Evolutionary conservation across 2,888 invertebrate genomes (phyloP), one percentile per base, ranked within the genome.

Genomic region (Mechanitis mazaeus): DNA sequence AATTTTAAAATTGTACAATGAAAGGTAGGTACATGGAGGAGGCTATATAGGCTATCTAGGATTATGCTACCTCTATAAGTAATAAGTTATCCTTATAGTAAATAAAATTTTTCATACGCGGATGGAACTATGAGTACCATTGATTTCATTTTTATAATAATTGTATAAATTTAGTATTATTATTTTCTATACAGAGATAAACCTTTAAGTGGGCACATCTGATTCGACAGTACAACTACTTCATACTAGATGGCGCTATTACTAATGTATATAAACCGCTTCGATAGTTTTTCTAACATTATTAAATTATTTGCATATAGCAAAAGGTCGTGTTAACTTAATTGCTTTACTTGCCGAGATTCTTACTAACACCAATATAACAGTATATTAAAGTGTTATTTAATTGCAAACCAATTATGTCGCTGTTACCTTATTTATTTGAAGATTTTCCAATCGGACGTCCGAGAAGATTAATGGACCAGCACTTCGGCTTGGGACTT

Each of bases 401-500:
- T 11, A 46, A 42, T 53, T 9, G 3, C 3, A 33, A 35, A 2
- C n/a, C 28, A 63, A 74, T 9, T 68, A 83, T 85, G 84, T 81
- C 83, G 71, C 72, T 84, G 42, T 59, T 80, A 62, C 83, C 84
- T 42, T 78, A 74, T 55, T 69, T 80, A 6, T 76, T 79, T 56
- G 80, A 81, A 46, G 75, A 81, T 33, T 72, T 72, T 60, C 72
- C 69, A 33, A 61, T 71, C 33, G 60, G 61, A 3, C 76, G 74
- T 38, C 81, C 82, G 0, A 74, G 75, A n/a, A 84, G 89, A 9
- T 69, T 91, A 2, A 33, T 89, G 67, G 91, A 91, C 71, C 92
- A 92, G 75, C 88, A 91, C 66, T 92, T 91, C 71, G 91, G 91
- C 12, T 71, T 91, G 71, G 91, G 83, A 1, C 68, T 92, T 35